These are phyloP conservation scores for Aramus guarauna DNA, from an alignment of 2,113 vertebrate species.

Conservation along the genomic window DNA sequence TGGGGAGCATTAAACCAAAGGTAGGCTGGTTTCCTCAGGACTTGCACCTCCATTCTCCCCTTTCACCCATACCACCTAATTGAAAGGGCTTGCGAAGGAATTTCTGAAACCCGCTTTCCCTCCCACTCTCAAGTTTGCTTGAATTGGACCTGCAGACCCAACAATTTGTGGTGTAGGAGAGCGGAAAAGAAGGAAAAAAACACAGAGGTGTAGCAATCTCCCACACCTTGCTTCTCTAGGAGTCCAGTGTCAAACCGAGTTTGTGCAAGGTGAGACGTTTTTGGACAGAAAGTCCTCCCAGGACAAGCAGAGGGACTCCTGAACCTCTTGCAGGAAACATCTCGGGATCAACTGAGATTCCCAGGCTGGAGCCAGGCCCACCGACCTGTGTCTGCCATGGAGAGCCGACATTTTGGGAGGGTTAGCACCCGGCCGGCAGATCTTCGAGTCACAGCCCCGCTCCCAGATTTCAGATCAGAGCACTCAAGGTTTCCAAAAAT, in stretches of 20 bases:
- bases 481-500: neutral
- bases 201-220: neutral
- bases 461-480: neutral
- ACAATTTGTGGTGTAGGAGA: neutral
- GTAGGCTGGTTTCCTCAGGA: neutral
- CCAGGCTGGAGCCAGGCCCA: neutral
- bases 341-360: neutral
- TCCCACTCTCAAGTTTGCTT: neutral
- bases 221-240: neutral
- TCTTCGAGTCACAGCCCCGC: neutral
- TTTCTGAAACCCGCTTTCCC: neutral
- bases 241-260: neutral
- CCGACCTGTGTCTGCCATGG: fast-evolving
- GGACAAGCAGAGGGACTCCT: neutral
- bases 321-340: neutral
- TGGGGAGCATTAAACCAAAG: neutral
- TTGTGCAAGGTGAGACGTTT: neutral
- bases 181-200: neutral
- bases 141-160: neutral
- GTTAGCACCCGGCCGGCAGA: neutral
- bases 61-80: neutral
- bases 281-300: neutral
- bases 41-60: neutral
- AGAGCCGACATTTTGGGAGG: neutral
- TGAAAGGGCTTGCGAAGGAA: neutral